These are phyloP conservation scores for Clamator glandarius DNA, from an alignment of 2,797 vertebrate species.

Conservation along the genomic window DNA sequence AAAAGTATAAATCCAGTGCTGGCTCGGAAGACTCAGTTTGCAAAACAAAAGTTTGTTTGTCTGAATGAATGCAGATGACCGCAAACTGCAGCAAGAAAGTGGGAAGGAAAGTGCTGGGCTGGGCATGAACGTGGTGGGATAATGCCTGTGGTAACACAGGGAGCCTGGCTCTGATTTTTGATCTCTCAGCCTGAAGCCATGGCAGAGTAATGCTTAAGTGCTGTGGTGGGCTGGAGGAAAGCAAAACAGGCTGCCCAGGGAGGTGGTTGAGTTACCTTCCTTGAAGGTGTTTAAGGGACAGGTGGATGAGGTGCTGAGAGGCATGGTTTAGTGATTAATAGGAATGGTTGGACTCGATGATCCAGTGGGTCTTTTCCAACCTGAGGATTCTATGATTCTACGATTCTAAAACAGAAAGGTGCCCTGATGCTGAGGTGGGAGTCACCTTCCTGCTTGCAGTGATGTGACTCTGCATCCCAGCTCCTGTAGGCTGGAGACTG, in stretches of 20 bases:
- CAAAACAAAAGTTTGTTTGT: slow-evolving; percentile 19
- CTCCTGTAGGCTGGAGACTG: accelerated
- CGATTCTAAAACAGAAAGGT: not conserved
- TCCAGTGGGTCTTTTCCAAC: no score
- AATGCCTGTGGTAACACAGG: not conserved
- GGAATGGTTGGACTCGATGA: no score
- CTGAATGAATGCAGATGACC: slow-evolving; percentile 46
- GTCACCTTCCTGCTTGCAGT: not conserved
- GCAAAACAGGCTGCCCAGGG: no score
- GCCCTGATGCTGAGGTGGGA: not conserved
- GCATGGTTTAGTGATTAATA: no score
- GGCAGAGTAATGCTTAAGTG: not conserved
- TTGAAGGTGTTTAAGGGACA: no score
- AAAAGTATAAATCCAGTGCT: slow-evolving; percentile 54
- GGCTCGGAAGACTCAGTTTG: not conserved
- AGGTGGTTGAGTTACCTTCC: no score
- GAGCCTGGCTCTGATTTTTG: not conserved
- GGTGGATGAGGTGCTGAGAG: no score
- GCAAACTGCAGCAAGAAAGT: not conserved
- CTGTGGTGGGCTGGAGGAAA: not conserved
- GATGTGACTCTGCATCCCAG: accelerated
- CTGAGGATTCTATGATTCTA: no score
- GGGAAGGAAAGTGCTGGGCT: not conserved
- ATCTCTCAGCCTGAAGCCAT: not conserved
- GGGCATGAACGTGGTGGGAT: not conserved